Base-by-base conservation (phyloP, 2,113 vertebrate genomes). In the Semnornis frantzii region DNA sequence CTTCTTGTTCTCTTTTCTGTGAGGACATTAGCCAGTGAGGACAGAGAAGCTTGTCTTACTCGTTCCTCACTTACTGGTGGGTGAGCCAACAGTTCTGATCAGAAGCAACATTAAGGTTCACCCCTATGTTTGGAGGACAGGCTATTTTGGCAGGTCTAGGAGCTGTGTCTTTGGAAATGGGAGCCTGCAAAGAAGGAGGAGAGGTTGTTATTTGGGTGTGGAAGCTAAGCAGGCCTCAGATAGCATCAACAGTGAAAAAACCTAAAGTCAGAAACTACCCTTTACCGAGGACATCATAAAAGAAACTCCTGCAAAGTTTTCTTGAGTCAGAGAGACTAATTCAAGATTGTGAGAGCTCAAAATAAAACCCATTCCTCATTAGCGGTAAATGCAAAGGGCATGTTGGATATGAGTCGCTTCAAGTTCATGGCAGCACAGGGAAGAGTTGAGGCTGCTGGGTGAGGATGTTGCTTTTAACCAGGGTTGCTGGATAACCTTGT, bases 21-120 rank as follows among this genome's bases (percentile, higher is more conserved):
- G 83, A 94, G 77, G 63, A 74, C 1, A 6, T 23, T 70, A 95
- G 57, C 87, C 59, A 16, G 60, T 80, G 89, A 94, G 71, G 55
- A 91, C 34, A 96, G 89, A 37, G 30, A 48, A 34, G 68, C 14
- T 63, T 95, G 5, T 88, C 30, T 48, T 94, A 37, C 79, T 87
- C n/a, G n/a, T n/a, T n/a, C 79, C 94, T 52, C 50, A 81, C 44
- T 20, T 92, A 93, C 8, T 94, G 92, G 19, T 85, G 94, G 10
- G 71, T 46, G 25, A 97, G 85, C 95, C 96, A 97, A 44, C 92
- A 85, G 27, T 94, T 97, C 85, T 95, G 89, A 15, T 91, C 86
- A 44, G 94, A 94, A 39, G 19, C 55, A n/a, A 20, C 30, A 37
- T 94, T 90, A 12, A 84, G 65, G 8, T 90, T 91, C 77, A 95